These are phyloP conservation scores for Prolemur simus DNA, from an alignment of 2,113 vertebrate species.

Conservation along the genomic window DNA sequence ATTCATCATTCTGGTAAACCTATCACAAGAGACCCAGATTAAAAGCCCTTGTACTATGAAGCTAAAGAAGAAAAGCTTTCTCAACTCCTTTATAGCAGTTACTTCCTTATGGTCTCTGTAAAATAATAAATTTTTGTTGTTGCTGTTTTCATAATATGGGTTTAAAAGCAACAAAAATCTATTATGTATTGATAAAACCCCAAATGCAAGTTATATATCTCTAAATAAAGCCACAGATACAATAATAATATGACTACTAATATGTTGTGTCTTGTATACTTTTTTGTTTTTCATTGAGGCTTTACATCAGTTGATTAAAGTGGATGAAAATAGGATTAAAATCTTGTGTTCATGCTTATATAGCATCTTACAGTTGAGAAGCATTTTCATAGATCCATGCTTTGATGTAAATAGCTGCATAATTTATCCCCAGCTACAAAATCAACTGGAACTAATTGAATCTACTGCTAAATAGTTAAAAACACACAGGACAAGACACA, in stretches of 20 bases:
- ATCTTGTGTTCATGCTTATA: not conserved
- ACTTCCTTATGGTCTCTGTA: not conserved
- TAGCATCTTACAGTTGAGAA: not conserved
- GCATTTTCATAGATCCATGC: not conserved
- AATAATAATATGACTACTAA: not conserved
- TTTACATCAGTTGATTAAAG: conserved; percentile 13
- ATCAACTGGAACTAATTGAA: not conserved
- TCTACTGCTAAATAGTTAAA: not conserved
- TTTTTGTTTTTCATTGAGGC: not conserved
- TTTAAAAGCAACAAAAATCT: conserved; percentile 18
- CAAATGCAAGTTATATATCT: not conserved
- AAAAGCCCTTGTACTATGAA: not conserved
- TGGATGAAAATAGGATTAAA: not conserved
- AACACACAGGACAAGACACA: not conserved
- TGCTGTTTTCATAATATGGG: not conserved
- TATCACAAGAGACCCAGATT: not conserved
- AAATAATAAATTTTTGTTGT: not conserved
- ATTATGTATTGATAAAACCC: not conserved
- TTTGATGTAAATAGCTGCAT: not conserved
- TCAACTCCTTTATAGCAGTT: not conserved
- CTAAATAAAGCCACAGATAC: not conserved
- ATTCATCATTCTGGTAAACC: not conserved
- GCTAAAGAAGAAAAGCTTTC: not conserved
- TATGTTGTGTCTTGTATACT: not conserved
- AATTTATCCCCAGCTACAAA: not conserved